Percentiles rank a stretch among this genome's conserved stretches.
Evolutionary conservation across 1,140 invertebrate genomes (phyloP).

Genomic region (Bombus terrestris): DNA sequence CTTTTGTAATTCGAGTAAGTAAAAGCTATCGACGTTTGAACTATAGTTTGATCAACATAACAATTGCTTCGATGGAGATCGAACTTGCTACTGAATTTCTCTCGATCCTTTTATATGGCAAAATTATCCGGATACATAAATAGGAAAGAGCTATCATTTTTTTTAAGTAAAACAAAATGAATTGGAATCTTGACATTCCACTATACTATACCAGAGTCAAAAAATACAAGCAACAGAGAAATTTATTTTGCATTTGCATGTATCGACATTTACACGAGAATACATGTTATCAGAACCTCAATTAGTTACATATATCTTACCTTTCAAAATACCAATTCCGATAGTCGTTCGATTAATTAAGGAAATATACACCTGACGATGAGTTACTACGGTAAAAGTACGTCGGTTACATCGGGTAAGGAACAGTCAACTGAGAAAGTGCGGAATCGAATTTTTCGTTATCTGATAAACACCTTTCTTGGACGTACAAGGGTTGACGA

Average conservation of each 20-base stretch:
- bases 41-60: too few species aligned
- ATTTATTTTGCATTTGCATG: too few species aligned
- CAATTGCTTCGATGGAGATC: too few species aligned
- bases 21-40: too few species aligned
- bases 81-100: too few species aligned
- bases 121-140: not conserved
- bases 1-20: too few species aligned
- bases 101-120: not conserved
- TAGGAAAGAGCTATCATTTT: not conserved
- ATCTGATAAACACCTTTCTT: slow-evolving; percentile 39
- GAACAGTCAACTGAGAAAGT: not conserved
- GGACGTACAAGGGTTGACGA: slow-evolving; percentile 10
- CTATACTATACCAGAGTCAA: too few species aligned
- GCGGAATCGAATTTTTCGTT: slow-evolving; percentile 51
- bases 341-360: slow-evolving; percentile 5
- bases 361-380: not conserved
- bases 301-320: not conserved
- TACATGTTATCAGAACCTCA: not conserved
- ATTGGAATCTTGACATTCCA: not conserved
- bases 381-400: not conserved
- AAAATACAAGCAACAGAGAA: too few species aligned
- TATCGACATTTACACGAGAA: not conserved
- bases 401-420: not conserved
- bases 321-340: not conserved
- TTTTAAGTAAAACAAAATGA: not conserved